A percentile compares a stretch with the other conserved stretches of the same genome.
phyloP scores from a whole-genome alignment of 2,797 vertebrate genomes.

The Myoxocephalus aenaeus region DNA sequence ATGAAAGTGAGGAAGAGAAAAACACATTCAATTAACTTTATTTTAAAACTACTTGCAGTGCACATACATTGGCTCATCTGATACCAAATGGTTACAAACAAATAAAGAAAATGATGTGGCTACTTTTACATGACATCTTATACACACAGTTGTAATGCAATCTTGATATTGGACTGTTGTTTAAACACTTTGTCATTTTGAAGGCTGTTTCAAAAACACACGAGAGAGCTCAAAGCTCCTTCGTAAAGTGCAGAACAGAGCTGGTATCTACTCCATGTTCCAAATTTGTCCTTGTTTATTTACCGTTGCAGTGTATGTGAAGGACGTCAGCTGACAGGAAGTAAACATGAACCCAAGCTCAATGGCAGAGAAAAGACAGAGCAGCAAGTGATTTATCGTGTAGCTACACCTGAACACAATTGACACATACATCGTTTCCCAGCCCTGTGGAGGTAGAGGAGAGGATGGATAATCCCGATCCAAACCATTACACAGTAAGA shows the following conservation, averaged over 20 bases:
- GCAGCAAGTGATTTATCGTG: neutral
- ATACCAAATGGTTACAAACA: neutral
- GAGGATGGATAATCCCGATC: neutral
- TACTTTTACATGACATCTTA: neutral
- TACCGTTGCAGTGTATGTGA: neutral
- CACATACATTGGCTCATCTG: neutral
- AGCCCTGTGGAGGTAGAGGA: slow-evolving; percentile 4
- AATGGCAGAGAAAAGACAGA: neutral
- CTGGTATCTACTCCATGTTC: no score
- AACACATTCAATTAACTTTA: neutral
- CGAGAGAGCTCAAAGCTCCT: neutral
- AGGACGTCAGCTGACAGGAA: neutral
- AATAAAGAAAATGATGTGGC: neutral
- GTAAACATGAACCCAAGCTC: neutral
- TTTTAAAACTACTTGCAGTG: neutral
- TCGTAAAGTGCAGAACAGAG: neutral
- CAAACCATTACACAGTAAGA: neutral
- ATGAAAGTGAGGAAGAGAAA: neutral
- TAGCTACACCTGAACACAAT: neutral
- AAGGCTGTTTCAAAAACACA: neutral
- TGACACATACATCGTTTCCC: neutral
- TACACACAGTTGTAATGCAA: neutral
- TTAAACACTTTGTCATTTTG: neutral
- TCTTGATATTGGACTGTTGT: neutral
- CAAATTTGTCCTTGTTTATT: neutral